phyloP scores from a whole-genome alignment of 1,140 invertebrate genomes.

The Diorhabda carinulata region DNA sequence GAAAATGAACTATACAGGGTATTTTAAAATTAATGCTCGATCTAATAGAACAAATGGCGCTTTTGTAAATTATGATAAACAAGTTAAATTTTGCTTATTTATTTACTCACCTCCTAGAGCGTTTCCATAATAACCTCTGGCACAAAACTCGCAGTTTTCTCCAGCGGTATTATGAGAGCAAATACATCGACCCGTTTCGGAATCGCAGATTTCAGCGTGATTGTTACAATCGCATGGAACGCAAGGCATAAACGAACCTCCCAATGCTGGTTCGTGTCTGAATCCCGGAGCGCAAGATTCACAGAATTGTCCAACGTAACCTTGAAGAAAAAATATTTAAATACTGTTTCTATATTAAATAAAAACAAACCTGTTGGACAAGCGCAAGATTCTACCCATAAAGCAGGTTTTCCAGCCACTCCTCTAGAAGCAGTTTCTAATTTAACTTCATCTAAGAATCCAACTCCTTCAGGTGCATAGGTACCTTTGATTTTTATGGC shows the following conservation, averaged over 20 bases:
- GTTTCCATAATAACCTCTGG: constrained; percentile 92
- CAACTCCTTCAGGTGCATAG: constrained; percentile 80
- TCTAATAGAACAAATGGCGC: too few relatives aligned
- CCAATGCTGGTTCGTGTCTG: constrained; percentile 76
- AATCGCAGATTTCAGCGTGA: constrained; percentile 93
- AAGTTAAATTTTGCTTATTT: neutral
- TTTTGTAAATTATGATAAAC: too few relatives aligned
- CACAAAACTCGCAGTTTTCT: constrained; percentile 91
- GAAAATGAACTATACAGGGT: too few relatives aligned
- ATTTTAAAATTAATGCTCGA: too few relatives aligned
- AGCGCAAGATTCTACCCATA: constrained; percentile 92
- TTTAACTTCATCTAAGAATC: constrained; percentile 83
- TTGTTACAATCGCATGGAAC: constrained; percentile 94
- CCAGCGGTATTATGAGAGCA: constrained; percentile 96
- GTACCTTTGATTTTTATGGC: constrained; percentile 91
- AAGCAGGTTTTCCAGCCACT: constrained; percentile 72
- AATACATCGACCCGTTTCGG: constrained; percentile 91
- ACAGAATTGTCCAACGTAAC: constrained; percentile 93
- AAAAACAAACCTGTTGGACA: constrained; percentile 69
- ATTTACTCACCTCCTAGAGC: constrained; percentile 61
- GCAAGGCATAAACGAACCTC: constrained; percentile 87
- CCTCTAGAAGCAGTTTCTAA: constrained; percentile 83
- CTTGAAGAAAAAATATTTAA: constrained; percentile 23
- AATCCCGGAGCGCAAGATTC: constrained; percentile 94
- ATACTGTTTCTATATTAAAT: neutral